Evolutionary conservation across 2,888 invertebrate genomes (phyloP), one percentile per base, ranked within the genome.

Genomic region (Stenurella melanura): DNA sequence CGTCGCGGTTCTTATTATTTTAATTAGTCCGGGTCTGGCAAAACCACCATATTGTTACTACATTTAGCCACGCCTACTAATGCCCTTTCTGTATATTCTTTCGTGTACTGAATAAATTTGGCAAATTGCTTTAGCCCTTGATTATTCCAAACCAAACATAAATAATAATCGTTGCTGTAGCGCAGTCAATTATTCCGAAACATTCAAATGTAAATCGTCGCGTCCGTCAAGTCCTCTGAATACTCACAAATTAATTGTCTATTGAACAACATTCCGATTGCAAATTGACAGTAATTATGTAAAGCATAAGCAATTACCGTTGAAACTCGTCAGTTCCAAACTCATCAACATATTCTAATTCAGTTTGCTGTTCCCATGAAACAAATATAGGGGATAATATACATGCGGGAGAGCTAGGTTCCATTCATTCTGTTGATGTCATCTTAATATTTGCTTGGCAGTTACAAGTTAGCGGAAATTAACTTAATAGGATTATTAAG

Each of bases 271-370:
- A 61, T 61, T 15, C 10, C 42, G 64, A 64, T 30, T 42, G 21
- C 38, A 42, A 64, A 64, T 64, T 42, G 64, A 21, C 64, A 42
- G 64, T 42, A 64, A 64, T 64, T 42, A 42, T 18, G 64, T 12
- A 38, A 42, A 38, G 42, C 19, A 15, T 19, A 38, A 18, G 11
- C 64, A 64, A 64, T 64, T 38, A 64, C 42, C 21, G 64, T 15
- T 42, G 64, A 42, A 19, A 42, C n/a, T 38, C 42, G 21, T 64
- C 64, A 19, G 19, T 38, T 64, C 4, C 17, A 18, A n/a, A 61
- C 61, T 9, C 21, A 30, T 30, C 15, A 30, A 61, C 30, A 3
- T 21, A 21, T 0, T 15, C 26, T 61, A 30, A 21, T 30, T 61
- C 12, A 21, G 30, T 21, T 61, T 26, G 15, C n/a, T n/a, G 30